Conservation (phyloP, 2,113 vertebrate genomes). For the Irena cyanogastra region DNA sequence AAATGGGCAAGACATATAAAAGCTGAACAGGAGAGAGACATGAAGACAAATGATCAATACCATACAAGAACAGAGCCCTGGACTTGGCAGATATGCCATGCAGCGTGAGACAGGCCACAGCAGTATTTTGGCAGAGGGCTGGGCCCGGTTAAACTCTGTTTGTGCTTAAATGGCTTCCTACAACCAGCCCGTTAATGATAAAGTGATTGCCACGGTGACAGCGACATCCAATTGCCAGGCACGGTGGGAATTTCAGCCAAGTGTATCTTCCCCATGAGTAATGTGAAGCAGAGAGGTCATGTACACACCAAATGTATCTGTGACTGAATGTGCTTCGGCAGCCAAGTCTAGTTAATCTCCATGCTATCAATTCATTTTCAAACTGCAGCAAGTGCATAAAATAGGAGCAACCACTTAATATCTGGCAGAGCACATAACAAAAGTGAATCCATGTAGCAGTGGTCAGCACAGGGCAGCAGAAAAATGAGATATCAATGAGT, state of each 20-base stretch:
- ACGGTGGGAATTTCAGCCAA: not conserved
- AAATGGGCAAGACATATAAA: not conserved
- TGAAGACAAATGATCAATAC: not conserved
- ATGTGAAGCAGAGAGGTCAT: not conserved
- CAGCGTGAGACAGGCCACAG: fast-evolving
- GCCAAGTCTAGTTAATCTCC: not conserved
- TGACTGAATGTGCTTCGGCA: not conserved
- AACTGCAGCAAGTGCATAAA: fast-evolving
- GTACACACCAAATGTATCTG: not conserved
- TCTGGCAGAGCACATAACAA: not conserved
- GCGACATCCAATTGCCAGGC: not conserved
- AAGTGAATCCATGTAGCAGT: not conserved
- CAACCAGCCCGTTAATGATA: not conserved
- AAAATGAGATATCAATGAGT: not conserved
- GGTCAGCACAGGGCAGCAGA: not conserved
- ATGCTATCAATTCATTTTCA: not conserved
- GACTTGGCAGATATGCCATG: not conserved
- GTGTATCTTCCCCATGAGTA: not conserved
- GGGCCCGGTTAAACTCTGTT: fast-evolving
- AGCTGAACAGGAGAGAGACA: not conserved
- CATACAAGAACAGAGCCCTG: not conserved
- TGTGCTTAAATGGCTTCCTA: not conserved
- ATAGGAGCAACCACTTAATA: not conserved
- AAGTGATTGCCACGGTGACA: not conserved
- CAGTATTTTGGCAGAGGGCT: not conserved